Evolutionary conservation across 2,113 vertebrate species (phyloP), one percentile per base, ranked within the genome.

Genomic region (Gavialis gangeticus): DNA sequence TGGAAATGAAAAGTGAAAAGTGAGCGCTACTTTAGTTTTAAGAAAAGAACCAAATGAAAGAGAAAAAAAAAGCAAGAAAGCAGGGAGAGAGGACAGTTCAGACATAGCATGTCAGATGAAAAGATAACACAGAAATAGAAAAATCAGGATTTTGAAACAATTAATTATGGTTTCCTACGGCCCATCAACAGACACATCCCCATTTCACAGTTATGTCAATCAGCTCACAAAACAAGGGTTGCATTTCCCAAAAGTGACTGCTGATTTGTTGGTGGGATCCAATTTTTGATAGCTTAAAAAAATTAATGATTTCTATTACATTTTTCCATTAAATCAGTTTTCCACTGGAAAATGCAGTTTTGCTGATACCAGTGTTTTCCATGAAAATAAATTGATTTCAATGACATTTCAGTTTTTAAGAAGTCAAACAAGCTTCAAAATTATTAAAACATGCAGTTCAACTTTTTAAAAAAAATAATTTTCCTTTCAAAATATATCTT

Each of bases 311-410:
- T 46, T 46, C 24, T 54, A 1, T 1, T 71, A 9, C 46, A 30
- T 4, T 69, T 85, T 79, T 12, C 27, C 6, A 15, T n/a, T 11
- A 58, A 12, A 84, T n/a, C 54, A 10, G 0, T 5, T 62, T 85
- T 85, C 6, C 18, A 2, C 24, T 57, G 2, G 85, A 10, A 8
- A 56, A 10, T 4, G 6, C 2, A 6, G 3, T 79, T 82, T 5
- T 16, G 5, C 4, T 19, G 78, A 21, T 3, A 34, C 8, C 1
- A 1, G 80, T 24, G 1, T 9, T 4, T 37, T 85, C 75, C n/a
- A 62, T 21, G 3, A 17, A 15, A 2, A 5, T 21, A 2, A 57
- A 24, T 13, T 0, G 0, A 77, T 2, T 24, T 3, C 4, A 79
- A 14, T 4, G 59, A 54, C 1, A 3, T 1, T 25, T 21, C n/a